Evolutionary conservation across 2,797 vertebrate species (phyloP), one percentile per base, ranked within the genome.

Genomic region (Euphonia xanthogaster): DNA sequence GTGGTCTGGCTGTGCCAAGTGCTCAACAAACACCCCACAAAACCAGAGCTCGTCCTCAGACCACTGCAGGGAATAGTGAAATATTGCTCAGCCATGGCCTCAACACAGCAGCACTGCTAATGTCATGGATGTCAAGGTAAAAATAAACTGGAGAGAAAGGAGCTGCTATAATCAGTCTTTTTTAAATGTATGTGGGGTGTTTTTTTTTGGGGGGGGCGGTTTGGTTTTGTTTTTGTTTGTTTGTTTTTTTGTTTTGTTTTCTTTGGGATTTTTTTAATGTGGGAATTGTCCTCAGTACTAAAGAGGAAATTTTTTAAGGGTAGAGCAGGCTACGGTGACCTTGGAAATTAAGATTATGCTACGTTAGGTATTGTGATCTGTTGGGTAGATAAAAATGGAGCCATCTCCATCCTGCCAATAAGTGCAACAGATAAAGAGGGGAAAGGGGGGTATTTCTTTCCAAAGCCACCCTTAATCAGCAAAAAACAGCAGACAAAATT

Each of bases 401-500:
- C 89, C 81, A 54, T 80, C 75, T 82, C 44, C 68, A 92, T 78
- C 86, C 81, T 89, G 61, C 75, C 93, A 91, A 37, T 73, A 93
- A 90, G 45, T 66, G 33, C 58, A 78, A 42, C 54, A 91, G 75
- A 92, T 91, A 94, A 87, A 82, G 58, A 86, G 20, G 21, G 15
- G 14, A 57, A 63, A 74, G 17, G 3, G 54, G 54, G 50, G 11
- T 30, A 7, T 70, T 85, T 91, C 76, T 92, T 77, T 65, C 71
- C 44, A 91, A 93, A 95, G 81, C 68, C 73, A 73, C 30, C 51
- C 40, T 94, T 93, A 94, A 96, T 96, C 94, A 88, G 94, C 76
- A 73, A 72, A 96, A 97, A 87, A 3, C 91, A 96, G 91, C 58
- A 86, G 85, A 75, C 68, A 83, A 89, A 94, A 93, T 95, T 89